phyloP scores from a whole-genome alignment of 2,888 invertebrate species.

The Sericinus montela region DNA sequence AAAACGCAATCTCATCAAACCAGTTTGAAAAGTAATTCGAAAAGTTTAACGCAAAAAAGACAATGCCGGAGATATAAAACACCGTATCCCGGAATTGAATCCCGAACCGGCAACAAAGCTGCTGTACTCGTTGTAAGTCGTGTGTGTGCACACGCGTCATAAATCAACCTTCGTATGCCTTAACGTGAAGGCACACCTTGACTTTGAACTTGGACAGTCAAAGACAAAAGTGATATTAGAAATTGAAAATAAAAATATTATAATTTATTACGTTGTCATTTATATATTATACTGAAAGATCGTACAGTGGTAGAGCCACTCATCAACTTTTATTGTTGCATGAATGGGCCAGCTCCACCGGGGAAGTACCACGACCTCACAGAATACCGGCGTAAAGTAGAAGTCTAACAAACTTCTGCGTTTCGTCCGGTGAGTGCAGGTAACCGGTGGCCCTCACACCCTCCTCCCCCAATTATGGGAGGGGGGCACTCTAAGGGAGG shows the following conservation, averaged over 20 bases:
- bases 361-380: no score
- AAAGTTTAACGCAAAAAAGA: slow-evolving; percentile 18
- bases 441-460: no score
- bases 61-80: slow-evolving; percentile 15
- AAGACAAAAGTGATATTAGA: slow-evolving; percentile 29
- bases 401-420: no score
- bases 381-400: no score
- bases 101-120: slow-evolving; percentile 5
- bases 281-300: no score
- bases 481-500: no score
- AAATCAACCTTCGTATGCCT: slow-evolving; percentile 43
- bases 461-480: no score
- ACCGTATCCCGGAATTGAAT: slow-evolving; percentile 22
- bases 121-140: slow-evolving; percentile 5
- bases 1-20: slow-evolving; percentile 6
- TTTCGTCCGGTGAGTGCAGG: no score
- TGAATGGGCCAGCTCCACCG: no score
- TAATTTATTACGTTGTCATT: no score
- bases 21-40: slow-evolving; percentile 24
- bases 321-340: no score
- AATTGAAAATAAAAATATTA: neutral
- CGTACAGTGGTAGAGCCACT: no score
- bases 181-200: slow-evolving; percentile 51
- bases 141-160: slow-evolving; percentile 33
- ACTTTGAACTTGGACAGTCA: slow-evolving; percentile 56